Evolutionary conservation across 2,888 invertebrate species (phyloP).

Genomic region (Meiosimyza platycephala): DNA sequence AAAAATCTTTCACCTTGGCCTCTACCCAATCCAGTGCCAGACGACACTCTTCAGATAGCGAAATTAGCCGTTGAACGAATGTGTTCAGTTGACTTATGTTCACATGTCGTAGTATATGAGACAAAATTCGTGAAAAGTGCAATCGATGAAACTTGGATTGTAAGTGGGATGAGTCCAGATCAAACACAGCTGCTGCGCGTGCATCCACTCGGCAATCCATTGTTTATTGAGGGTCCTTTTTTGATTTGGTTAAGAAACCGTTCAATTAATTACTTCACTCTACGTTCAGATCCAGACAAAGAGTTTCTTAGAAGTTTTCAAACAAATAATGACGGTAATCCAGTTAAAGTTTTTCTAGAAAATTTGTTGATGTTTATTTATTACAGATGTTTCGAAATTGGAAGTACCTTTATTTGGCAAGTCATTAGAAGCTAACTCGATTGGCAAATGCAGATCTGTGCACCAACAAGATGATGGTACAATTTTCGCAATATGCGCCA

Average conservation of each 20-base stretch:
- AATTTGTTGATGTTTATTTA: background rate
- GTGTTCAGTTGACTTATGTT: conserved; percentile 82
- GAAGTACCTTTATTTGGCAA: conserved; percentile 71
- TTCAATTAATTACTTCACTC: conserved; percentile 84
- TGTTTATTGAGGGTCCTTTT: conserved; percentile 89
- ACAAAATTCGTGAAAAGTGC: conserved; percentile 79
- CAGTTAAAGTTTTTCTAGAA: background rate
- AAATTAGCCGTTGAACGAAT: conserved; percentile 86
- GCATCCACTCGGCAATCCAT: conserved; percentile 73
- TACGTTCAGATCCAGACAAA: conserved; percentile 77
- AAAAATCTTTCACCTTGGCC: conserved; percentile 89
- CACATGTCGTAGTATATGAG: conserved; percentile 74
- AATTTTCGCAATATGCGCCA: conserved; percentile 88
- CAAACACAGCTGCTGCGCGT: conserved; percentile 78
- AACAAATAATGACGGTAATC: conserved; percentile 76
- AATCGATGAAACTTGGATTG: conserved; percentile 91
- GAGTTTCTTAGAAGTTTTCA: conserved; percentile 62
- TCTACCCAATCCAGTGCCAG: conserved; percentile 81
- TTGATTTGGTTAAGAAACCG: conserved; percentile 81
- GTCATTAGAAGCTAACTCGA: conserved; percentile 64
- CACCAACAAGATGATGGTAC: conserved; percentile 95
- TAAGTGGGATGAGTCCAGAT: conserved; percentile 83
- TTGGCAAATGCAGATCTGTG: conserved; percentile 73
- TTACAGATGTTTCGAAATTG: conserved; percentile 77
- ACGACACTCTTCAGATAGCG: conserved; percentile 81